A percentile compares a stretch with the other conserved stretches of the same genome.
Conservation (phyloP, 2,888 invertebrate species). For the Octodonta nipae region DNA sequence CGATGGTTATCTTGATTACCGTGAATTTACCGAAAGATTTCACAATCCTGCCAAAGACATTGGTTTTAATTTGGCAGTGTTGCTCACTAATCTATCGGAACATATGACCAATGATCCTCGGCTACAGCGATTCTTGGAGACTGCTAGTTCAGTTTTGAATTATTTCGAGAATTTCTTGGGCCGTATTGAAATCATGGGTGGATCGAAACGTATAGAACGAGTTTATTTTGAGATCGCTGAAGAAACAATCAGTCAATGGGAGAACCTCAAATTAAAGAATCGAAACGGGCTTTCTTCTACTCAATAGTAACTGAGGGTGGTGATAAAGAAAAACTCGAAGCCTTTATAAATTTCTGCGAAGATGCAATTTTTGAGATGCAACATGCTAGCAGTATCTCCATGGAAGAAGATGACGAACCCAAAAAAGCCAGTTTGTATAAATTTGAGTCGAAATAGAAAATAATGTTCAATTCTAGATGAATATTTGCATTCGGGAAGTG, state of each 20-base stretch:
- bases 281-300: slow-evolving; percentile 98
- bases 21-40: slow-evolving; percentile 95
- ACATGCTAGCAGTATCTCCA: slow-evolving; percentile 94
- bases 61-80: slow-evolving; percentile 94
- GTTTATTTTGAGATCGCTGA: slow-evolving; percentile 99
- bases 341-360: slow-evolving; percentile 98
- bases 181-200: slow-evolving; percentile 95
- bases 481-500: slow-evolving; percentile 59
- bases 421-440: no score
- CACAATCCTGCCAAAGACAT: slow-evolving; percentile 99
- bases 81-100: slow-evolving; percentile 94
- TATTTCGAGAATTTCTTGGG: slow-evolving; percentile 98
- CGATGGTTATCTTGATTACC: slow-evolving; percentile 96
- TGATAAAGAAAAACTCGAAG: slow-evolving; percentile 96
- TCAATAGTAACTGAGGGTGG: slow-evolving; percentile 98
- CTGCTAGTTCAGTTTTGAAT: slow-evolving; percentile 87
- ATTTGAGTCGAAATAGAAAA: no score
- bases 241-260: slow-evolving; percentile 98
- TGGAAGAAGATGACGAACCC: slow-evolving; percentile 76
- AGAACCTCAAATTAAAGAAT: slow-evolving; percentile 86
- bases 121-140: slow-evolving; percentile 86
- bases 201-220: slow-evolving; percentile 90
- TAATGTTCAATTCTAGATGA: no score
- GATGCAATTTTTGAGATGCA: slow-evolving; percentile 99
- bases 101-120: slow-evolving; percentile 99